Conservation (phyloP, 2,797 vertebrate species). For the Anguilla marmorata region DNA sequence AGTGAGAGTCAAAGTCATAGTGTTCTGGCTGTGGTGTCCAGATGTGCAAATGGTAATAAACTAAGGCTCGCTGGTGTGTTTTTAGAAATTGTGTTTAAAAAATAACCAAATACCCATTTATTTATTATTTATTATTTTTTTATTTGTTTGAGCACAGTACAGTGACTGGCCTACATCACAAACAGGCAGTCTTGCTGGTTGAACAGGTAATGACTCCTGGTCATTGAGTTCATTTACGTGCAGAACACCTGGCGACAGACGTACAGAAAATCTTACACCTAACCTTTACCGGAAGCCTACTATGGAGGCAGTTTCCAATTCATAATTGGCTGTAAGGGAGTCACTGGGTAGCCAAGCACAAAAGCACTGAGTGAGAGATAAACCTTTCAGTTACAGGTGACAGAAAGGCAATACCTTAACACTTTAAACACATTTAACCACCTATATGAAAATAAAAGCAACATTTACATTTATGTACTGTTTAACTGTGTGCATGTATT, state of each 20-base stretch:
- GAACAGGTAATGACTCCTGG: slow-evolving; percentile 10
- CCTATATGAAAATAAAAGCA: background rate
- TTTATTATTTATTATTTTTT: background rate
- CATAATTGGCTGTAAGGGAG: background rate
- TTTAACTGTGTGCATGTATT: too few relatives aligned
- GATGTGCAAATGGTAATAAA: background rate
- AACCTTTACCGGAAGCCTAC: background rate
- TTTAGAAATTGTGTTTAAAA: background rate
- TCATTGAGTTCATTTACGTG: background rate
- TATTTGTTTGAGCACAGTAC: background rate
- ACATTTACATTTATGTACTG: background rate
- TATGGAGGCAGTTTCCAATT: background rate
- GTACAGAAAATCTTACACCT: background rate
- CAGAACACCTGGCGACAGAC: background rate
- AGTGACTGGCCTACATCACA: background rate
- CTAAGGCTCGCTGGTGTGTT: background rate
- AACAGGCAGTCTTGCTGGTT: slow-evolving; percentile 15
- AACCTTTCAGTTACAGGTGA: background rate
- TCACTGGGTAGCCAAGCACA: background rate
- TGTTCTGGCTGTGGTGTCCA: background rate
- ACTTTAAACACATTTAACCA: background rate
- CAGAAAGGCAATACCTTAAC: background rate
- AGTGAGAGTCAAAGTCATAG: background rate
- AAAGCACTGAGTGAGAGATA: background rate
- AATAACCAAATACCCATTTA: background rate